Evolutionary conservation across 1,140 invertebrate genomes (phyloP).

Genomic region (Drosophila sulfurigaster): DNA sequence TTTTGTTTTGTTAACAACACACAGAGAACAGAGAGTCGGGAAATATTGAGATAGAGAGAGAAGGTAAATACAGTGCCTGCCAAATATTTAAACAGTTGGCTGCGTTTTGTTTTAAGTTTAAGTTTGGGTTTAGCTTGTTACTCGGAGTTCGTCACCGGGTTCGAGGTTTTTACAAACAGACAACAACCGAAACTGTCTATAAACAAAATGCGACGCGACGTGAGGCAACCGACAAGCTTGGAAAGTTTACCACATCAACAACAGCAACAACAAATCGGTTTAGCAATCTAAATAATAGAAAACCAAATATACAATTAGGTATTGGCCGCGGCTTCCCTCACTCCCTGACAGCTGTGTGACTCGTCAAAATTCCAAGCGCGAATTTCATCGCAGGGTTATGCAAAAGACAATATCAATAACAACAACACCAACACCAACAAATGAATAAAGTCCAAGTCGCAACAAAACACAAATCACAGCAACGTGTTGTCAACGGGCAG

Average conservation of each 20-base stretch:
- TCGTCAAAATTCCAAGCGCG: conserved; percentile 77
- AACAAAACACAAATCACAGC: conserved; percentile 63
- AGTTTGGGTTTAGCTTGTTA: no score
- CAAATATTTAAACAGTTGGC: conserved; percentile 38
- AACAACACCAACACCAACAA: conserved; percentile 32
- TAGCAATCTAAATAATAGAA: conserved; percentile 69
- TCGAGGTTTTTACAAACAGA: conserved; percentile 21
- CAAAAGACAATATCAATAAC: conserved; percentile 57
- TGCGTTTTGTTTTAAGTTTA: conserved; percentile 6
- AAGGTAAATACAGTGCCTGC: conserved; percentile 17
- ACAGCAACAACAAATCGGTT: conserved; percentile 51
- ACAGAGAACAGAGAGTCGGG: background rate
- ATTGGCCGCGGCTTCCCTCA: conserved; percentile 21
- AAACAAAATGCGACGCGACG: conserved; percentile 11
- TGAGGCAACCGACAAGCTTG: conserved; percentile 56
- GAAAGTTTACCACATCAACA: conserved; percentile 68
- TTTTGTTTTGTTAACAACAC: background rate
- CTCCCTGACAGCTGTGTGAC: conserved; percentile 40
- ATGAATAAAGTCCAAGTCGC: conserved; percentile 29
- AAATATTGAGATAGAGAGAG: background rate
- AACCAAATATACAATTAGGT: conserved; percentile 64
- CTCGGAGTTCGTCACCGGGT: conserved; percentile 1
- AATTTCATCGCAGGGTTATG: conserved; percentile 71
- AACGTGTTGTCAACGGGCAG: conserved; percentile 48
- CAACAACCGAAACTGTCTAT: background rate